These are phyloP conservation scores for Amia ocellicauda DNA, from an alignment of 2,113 vertebrate genomes.

Conservation along the genomic window DNA sequence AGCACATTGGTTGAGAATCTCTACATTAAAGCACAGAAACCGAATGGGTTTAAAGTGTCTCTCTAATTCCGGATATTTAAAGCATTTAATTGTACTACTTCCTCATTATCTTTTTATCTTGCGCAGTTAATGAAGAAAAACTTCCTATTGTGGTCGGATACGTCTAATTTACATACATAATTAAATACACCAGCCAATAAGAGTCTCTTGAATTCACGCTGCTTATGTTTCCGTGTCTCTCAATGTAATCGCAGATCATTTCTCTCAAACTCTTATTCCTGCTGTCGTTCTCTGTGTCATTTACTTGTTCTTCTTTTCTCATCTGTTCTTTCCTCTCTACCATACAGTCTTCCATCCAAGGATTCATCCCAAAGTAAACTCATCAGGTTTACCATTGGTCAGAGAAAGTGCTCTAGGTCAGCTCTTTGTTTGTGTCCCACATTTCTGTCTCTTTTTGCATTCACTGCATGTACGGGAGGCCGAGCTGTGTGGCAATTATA, in stretches of 20 bases:
- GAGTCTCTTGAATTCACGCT: slow-evolving; percentile 4
- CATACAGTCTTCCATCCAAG: slow-evolving; percentile 65
- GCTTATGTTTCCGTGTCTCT: slow-evolving; percentile 35
- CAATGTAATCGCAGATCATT: slow-evolving; percentile 12
- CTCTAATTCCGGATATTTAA: too few relatives aligned
- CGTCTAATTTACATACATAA: too few relatives aligned
- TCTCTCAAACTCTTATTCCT: slow-evolving; percentile 2
- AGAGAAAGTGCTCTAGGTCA: slow-evolving; percentile 98
- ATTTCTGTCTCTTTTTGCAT: neutral
- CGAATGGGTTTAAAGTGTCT: too few relatives aligned
- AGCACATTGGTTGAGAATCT: too few relatives aligned
- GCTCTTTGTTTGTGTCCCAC: slow-evolving; percentile 42
- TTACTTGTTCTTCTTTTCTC: slow-evolving; percentile 27
- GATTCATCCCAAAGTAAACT: slow-evolving; percentile 94
- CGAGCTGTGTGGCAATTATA: too few relatives aligned
- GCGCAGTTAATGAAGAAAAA: too few relatives aligned
- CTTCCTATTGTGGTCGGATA: too few relatives aligned
- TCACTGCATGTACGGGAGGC: neutral
- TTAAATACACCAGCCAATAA: too few relatives aligned
- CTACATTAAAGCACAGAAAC: too few relatives aligned
- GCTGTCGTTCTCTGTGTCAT: neutral
- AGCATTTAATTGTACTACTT: too few relatives aligned
- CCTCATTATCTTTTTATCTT: too few relatives aligned
- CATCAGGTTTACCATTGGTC: slow-evolving; percentile 95
- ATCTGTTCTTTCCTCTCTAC: slow-evolving; percentile 48